Conservation (phyloP, 2,797 vertebrate genomes). For the Tarsius wallacei region DNA sequence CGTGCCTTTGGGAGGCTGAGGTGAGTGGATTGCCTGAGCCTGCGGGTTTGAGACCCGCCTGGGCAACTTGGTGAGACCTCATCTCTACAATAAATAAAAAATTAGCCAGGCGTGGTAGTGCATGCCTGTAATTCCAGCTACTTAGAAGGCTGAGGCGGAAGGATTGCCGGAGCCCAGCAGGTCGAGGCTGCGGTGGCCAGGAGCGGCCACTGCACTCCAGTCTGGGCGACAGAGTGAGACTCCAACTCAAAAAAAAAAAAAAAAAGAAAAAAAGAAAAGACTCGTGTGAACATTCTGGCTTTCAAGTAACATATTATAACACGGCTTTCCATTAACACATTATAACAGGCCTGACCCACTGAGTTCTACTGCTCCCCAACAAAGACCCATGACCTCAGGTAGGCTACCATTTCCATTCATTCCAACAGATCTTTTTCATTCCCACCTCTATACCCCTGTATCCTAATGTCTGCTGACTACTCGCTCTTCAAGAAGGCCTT, state of each 20-base stretch:
- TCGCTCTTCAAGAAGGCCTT: not conserved
- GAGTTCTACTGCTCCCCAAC: not conserved
- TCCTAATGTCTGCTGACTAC: not conserved
- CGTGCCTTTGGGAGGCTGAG: no score
- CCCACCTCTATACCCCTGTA: not conserved
- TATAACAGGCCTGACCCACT: not conserved
- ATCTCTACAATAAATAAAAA: no score
- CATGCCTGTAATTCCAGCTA: no score
- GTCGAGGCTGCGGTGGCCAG: no score
- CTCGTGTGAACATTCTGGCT: not conserved
- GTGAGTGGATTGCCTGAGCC: no score
- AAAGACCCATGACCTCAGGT: not conserved
- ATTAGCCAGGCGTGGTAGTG: no score
- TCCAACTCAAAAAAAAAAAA: not conserved
- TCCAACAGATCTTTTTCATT: constrained; percentile 1
- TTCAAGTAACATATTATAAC: not conserved
- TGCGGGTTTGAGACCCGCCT: no score
- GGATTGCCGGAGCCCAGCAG: no score
- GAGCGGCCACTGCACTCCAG: no score
- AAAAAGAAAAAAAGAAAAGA: not conserved
- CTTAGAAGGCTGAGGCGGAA: no score
- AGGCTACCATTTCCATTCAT: not conserved
- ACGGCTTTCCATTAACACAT: not conserved
- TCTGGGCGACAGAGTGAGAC: no score
- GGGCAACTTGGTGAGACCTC: no score